A percentile compares a stretch with the other conserved stretches of the same genome.
phyloP scores from a whole-genome alignment of 2,113 vertebrate species.

The Hemiprocne comata region DNA sequence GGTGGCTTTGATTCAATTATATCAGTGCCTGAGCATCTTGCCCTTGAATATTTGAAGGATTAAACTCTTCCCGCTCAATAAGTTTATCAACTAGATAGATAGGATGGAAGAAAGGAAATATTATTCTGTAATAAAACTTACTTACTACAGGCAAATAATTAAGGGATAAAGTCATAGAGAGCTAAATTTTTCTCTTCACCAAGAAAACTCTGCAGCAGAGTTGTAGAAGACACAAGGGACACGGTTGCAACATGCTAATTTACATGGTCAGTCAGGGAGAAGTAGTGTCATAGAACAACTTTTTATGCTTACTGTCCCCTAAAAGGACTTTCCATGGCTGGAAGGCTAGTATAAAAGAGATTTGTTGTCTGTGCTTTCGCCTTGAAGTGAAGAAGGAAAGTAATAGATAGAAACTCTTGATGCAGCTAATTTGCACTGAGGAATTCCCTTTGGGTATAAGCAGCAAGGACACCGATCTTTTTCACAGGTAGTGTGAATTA shows the following conservation, averaged over 20 bases:
- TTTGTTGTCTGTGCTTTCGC: neutral
- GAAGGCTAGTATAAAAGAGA: neutral
- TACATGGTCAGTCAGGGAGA: neutral
- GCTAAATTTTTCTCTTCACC: neutral
- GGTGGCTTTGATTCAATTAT: conserved; percentile 8
- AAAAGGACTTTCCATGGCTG: neutral
- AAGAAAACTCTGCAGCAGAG: neutral
- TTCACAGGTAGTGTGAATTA: neutral
- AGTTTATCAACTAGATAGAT: neutral
- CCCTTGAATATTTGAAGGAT: neutral
- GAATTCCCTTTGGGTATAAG: neutral
- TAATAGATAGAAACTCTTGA: neutral
- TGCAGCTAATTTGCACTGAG: neutral
- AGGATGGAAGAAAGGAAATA: neutral
- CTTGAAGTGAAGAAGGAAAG: neutral
- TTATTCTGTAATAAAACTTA: neutral
- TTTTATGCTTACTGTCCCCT: neutral
- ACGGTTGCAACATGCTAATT: neutral
- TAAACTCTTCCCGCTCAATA: neutral
- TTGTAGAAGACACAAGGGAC: neutral
- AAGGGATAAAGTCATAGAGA: neutral
- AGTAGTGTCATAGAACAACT: neutral
- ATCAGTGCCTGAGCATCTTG: neutral
- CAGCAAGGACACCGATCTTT: neutral
- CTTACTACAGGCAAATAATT: neutral